Percentiles rank a stretch among this genome's conserved stretches.
These are phyloP conservation scores for Acrocephalus scirpaceus DNA, from an alignment of 2,797 vertebrate genomes.

Conservation along the genomic window DNA sequence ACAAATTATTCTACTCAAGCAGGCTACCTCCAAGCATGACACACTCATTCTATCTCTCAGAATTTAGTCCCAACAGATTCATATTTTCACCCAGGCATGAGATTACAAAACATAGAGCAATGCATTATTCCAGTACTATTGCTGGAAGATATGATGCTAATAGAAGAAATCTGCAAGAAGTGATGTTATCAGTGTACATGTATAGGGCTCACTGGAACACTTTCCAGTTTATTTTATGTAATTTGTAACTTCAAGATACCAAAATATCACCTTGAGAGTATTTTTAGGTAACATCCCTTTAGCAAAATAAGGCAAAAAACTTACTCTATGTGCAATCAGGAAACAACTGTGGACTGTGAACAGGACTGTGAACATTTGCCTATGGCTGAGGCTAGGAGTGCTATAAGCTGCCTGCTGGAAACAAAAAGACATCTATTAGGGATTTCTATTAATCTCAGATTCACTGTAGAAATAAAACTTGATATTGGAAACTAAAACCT, in stretches of 20 bases:
- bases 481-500: neutral
- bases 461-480: neutral
- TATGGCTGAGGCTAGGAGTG: neutral
- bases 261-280: neutral
- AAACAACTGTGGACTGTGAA: neutral
- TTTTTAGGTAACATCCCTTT: neutral
- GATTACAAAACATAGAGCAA: neutral
- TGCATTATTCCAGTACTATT: neutral
- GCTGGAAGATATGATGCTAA: neutral
- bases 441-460: neutral
- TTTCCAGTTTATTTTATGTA: neutral
- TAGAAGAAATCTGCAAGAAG: neutral
- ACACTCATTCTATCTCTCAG: neutral
- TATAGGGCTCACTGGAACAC: rapidly evolving
- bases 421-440: neutral
- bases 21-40: neutral
- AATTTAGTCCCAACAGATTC: neutral
- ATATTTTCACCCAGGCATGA: neutral
- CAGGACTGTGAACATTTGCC: neutral
- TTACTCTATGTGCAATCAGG: neutral
- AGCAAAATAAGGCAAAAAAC: neutral
- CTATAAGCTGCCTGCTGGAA: neutral
- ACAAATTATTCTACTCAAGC: neutral
- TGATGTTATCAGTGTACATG: neutral
- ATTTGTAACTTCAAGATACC: neutral